Base-by-base conservation (phyloP, 2,888 invertebrate species). In the Amorpha juglandis region DNA sequence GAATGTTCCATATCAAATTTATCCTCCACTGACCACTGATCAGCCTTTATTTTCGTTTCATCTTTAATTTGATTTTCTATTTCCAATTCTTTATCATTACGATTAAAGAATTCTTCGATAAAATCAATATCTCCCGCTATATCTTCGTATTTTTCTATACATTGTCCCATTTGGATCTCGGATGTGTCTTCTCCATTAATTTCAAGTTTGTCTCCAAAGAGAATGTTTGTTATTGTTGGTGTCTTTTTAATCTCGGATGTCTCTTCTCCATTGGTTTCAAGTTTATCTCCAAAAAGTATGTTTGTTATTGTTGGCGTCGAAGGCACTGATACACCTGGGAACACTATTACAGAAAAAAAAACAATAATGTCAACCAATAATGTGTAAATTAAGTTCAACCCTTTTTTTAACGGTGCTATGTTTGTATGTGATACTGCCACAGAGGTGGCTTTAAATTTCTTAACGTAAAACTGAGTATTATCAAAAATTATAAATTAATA, bases 251-350 rank as follows among this genome's bases (percentile, higher is more conserved):
- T 62, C 38, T 67, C 70, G 50, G 50, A 62, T 68, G 63, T 73
- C 16, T 47, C 71, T 63, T 47, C 62, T 27, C 52, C 19, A 35
- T 52, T 47, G 2, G 47, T 21, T 11, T 82, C 78, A 0, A 78
- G 63, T 72, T 79, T 81, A 11, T 77, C 79, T 6, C 89, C 91
- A 71, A 90, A 91, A 12, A 92, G 70, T 73, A 92, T 87, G n/a
- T 87, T 86, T 45, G 78, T 81, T 69, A 92, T 90, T 7, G 84
- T 79, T 3, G 92, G 91, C 1, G 92, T 91, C 0, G 87, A 82
- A 1, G 82, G 80, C 21, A 75, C 82, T 47, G 85, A 82, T 21
- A 70, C 66, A 14, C 69, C 71, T 53, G 73, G 68, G 45, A 72
- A 70, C 48, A 74, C 80, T 80, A 66, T 42, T 79, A 76, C 19